Evolutionary conservation across 2,888 invertebrate genomes (phyloP), one percentile per base, ranked within the genome.

Genomic region (Cryptus viduatorius): DNA sequence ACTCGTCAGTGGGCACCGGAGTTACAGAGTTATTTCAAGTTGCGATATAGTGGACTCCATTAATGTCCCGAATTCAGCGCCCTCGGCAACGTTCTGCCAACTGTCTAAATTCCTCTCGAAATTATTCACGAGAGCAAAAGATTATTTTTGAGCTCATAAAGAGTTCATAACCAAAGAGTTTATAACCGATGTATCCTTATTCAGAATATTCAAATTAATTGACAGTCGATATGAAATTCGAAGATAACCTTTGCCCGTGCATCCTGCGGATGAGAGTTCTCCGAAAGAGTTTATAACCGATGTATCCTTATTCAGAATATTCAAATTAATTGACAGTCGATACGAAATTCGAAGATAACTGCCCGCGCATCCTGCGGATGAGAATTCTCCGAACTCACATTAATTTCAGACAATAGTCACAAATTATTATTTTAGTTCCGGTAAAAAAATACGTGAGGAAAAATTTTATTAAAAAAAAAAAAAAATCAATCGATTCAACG

Each of bases 1-100:
- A 75, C 81, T 84, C 78, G 78, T 78, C 69, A 79, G 31, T 16
- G 46, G 14, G 37, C 19, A 24, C 5, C 24, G 24, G 44, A 71
- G 10, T 24, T 29, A 4, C 31, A 29, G 29, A 16, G 56, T 16
- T 10, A 19, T 46, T 56, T 24, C 12, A 19, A 19, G 19, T 12
- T 19, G 19, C 56, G 56, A 56, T 56, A 56, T 24, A 56, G 19
- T 10, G 10, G 19, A 4, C 56, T 12, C 56, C 12, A 56, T 56
- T 56, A 56, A 56, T 56, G 56, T 19, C 10, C 24, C 19, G 56
- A 24, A 24, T 3, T 4, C 1, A 24, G 12, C 19, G 56, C 10
- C 4, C 3, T 3, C 19, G 12, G 24, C 56, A 4, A 56, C 24
- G 12, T 56, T 29, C 31, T 48, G 42, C 50, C 19, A 46, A n/a